Evolutionary conservation across 2,797 vertebrate species (phyloP).

Genomic region (Leptoclinus maculatus): DNA sequence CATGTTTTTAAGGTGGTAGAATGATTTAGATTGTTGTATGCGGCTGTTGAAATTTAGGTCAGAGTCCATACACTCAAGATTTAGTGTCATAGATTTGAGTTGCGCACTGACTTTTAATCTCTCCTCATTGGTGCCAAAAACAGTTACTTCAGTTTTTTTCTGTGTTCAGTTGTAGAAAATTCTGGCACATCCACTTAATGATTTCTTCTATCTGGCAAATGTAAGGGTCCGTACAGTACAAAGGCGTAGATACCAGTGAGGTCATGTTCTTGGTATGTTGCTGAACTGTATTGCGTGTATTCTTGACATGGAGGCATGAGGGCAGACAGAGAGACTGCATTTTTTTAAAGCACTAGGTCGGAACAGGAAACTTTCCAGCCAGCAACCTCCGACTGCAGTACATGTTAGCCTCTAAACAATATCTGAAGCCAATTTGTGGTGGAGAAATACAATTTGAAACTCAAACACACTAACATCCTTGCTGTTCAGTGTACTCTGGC

Average conservation of each 20-base stretch:
- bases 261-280: neutral
- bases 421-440: conserved; percentile 54
- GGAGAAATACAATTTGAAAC: conserved; percentile 58
- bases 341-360: conserved; percentile 36
- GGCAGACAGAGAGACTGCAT: conserved; percentile 23
- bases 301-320: conserved; percentile 21
- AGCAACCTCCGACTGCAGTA: conserved; percentile 24
- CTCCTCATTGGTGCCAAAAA: neutral
- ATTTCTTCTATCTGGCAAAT: neutral
- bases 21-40: neutral
- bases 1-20: neutral
- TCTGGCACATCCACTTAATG: neutral
- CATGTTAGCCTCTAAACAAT: conserved; percentile 47
- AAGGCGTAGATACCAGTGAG: neutral
- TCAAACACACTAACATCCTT: conserved; percentile 56
- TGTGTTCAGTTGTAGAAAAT: neutral
- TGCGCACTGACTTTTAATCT: neutral
- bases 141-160: neutral
- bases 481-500: conserved; percentile 25
- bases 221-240: neutral
- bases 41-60: neutral
- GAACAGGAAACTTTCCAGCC: conserved; percentile 38
- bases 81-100: neutral
- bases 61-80: neutral
- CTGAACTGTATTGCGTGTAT: neutral